A percentile compares a stretch with the other conserved stretches of the same genome.
These are phyloP conservation scores for Rotaria socialis DNA, from an alignment of 2,888 invertebrate genomes.

Conservation along the genomic window DNA sequence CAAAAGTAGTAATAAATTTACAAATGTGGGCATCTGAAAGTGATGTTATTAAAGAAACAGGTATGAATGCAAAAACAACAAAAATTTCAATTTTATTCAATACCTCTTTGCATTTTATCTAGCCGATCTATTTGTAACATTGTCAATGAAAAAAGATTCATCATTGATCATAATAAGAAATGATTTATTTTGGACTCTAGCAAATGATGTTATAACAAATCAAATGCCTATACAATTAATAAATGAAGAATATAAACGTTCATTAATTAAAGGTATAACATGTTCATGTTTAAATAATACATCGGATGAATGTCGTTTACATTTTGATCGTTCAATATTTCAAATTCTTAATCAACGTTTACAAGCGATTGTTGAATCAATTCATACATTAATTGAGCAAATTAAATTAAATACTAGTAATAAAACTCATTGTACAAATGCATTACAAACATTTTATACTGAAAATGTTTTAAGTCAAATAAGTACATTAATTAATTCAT, in stretches of 20 bases:
- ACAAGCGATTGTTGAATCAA: not conserved
- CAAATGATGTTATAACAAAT: conserved; percentile 22
- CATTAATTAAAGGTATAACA: conserved; percentile 15
- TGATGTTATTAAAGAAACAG: conserved; percentile 37
- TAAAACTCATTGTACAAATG: conserved; percentile 20
- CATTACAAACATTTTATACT: conserved; percentile 19
- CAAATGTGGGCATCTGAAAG: conserved; percentile 32
- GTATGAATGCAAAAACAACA: not conserved
- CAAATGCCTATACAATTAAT: conserved; percentile 21
- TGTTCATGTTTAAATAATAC: conserved; percentile 17
- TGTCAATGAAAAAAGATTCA: not conserved
- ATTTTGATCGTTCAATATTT: conserved; percentile 18
- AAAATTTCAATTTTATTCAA: no score
- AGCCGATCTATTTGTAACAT: conserved; percentile 33
- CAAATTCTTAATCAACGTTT: conserved; percentile 15
- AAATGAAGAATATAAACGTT: conserved; percentile 26
- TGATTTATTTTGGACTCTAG: conserved; percentile 12
- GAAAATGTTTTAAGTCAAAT: conserved; percentile 26
- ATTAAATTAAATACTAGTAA: not conserved
- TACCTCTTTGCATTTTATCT: not conserved
- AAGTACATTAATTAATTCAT: conserved; percentile 13
- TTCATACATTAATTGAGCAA: conserved; percentile 1
- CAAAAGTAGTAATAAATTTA: conserved; percentile 23
- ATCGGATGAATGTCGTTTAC: not conserved
- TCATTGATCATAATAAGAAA: not conserved